phyloP scores from a whole-genome alignment of 2,888 invertebrate genomes.

The Autographa gamma region DNA sequence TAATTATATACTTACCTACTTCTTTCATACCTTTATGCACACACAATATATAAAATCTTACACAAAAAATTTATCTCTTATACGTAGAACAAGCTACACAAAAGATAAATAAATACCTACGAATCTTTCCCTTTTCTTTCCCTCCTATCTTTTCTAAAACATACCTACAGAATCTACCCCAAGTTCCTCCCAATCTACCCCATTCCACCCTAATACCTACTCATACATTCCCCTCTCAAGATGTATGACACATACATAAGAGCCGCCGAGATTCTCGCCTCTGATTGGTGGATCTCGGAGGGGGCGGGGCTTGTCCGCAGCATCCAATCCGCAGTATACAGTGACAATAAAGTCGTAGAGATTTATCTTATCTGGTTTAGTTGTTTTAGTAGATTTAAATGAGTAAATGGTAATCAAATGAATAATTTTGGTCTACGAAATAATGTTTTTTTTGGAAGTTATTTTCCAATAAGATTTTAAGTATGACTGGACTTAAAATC shows the following conservation, averaged over 20 bases:
- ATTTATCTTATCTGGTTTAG: constrained; percentile 26
- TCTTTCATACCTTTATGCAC: too few relatives aligned
- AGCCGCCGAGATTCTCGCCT: constrained; percentile 52
- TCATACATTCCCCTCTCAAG: background rate
- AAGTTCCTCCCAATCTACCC: background rate
- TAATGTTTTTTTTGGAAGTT: too few relatives aligned
- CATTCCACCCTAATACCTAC: background rate
- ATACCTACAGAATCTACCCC: background rate
- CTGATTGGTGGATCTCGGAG: constrained; percentile 74
- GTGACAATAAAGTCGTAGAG: constrained; percentile 37
- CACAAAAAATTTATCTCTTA: too few relatives aligned
- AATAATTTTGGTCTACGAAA: too few relatives aligned
- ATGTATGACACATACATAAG: constrained; percentile 43
- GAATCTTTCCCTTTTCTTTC: constrained; percentile 30
- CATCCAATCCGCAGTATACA: constrained; percentile 73
- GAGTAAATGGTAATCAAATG: too few relatives aligned
- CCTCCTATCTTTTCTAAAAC: too few relatives aligned
- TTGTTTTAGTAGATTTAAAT: background rate
- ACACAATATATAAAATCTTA: too few relatives aligned
- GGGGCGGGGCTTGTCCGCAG: constrained; percentile 68
- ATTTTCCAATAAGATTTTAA: too few relatives aligned
- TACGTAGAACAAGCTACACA: too few relatives aligned
- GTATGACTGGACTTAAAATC: too few relatives aligned
- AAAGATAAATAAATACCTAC: constrained; percentile 14
- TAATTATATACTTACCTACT: too few relatives aligned